These are phyloP conservation scores for Lasius fuliginosus DNA, from an alignment of 2,888 invertebrate species.

Conservation along the genomic window DNA sequence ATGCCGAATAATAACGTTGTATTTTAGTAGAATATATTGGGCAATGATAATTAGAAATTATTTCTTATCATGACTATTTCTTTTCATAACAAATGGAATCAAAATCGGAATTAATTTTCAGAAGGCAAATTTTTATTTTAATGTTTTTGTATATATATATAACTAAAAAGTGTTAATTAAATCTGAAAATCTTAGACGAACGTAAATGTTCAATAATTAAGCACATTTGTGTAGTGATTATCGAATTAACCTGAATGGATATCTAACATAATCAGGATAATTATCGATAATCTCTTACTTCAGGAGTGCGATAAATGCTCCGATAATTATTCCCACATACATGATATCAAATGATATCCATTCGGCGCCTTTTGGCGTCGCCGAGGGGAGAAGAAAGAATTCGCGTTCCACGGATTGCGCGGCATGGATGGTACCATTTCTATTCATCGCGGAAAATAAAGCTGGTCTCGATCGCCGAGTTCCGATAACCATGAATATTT, in stretches of 20 bases:
- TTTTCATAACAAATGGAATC: neutral
- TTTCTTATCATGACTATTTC: neutral
- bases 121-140: neutral
- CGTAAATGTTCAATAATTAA: neutral
- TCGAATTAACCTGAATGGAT: neutral
- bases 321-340: neutral
- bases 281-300: neutral
- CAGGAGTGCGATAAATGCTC: neutral
- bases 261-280: neutral
- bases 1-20: constrained; percentile 27
- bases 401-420: constrained; percentile 66
- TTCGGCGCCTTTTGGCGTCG: constrained; percentile 23
- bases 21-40: neutral
- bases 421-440: constrained; percentile 75
- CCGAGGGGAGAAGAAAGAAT: constrained; percentile 64
- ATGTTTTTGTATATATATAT: neutral
- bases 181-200: neutral
- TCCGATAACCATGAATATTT: constrained; percentile 84
- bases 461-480: constrained; percentile 80
- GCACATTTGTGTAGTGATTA: neutral
- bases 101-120: constrained; percentile 2
- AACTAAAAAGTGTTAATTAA: neutral
- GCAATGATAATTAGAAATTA: constrained; percentile 27
- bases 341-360: constrained; percentile 44
- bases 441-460: constrained; percentile 83